Conservation (phyloP, 2,113 vertebrate species). For the Mellivora capensis region DNA sequence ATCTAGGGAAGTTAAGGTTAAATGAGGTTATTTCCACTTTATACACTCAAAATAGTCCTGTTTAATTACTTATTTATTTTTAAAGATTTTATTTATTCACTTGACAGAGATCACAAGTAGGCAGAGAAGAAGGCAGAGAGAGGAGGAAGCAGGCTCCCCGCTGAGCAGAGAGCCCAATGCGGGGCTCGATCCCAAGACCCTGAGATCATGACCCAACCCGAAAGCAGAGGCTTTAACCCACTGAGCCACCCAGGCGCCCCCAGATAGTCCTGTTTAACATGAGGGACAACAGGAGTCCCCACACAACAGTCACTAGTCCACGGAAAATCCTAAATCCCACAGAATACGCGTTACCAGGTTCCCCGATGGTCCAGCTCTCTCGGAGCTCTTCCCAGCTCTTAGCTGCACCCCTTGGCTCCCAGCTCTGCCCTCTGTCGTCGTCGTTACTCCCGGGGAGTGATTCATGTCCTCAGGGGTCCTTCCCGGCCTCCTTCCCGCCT, state of each 20-base stretch:
- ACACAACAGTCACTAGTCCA: background rate
- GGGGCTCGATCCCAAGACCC: too few relatives aligned
- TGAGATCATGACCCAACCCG: too few relatives aligned
- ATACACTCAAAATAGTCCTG: background rate
- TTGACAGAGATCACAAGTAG: too few relatives aligned
- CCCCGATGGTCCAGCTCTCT: accelerated
- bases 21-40: background rate
- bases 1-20: background rate
- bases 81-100: too few relatives aligned
- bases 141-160: too few relatives aligned
- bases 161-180: too few relatives aligned
- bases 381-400: background rate
- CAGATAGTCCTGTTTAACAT: background rate
- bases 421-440: background rate
- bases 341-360: background rate
- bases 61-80: too few relatives aligned
- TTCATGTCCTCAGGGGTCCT: background rate
- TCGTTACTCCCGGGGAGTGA: background rate
- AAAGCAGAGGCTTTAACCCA: too few relatives aligned
- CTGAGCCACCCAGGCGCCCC: too few relatives aligned
- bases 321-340: background rate
- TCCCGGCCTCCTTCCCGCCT: background rate
- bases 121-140: too few relatives aligned
- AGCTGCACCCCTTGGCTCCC: background rate
- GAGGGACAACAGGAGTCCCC: background rate